Percentiles rank a stretch among this genome's conserved stretches.
Evolutionary conservation across 2,797 vertebrate species (phyloP).

Genomic region (Falco columbarius): DNA sequence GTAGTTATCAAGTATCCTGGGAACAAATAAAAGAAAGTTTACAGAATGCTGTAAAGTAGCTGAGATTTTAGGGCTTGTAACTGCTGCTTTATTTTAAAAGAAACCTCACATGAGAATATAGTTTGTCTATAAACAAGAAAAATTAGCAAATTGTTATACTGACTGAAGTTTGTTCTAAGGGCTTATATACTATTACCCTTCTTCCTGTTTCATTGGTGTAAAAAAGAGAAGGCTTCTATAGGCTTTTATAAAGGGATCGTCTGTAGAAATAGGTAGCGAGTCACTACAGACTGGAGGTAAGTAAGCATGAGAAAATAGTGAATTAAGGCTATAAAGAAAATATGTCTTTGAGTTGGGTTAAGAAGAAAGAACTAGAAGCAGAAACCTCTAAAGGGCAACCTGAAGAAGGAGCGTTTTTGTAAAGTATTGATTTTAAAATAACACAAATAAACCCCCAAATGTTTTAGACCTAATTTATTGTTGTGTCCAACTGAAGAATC

Average conservation of each 20-base stretch:
- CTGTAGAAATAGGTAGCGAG: conserved; percentile 8
- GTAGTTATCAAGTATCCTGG: neutral
- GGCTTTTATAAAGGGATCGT: conserved; percentile 2
- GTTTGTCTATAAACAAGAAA: neutral
- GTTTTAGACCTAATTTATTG: neutral
- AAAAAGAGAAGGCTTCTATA: neutral
- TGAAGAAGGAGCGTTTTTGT: neutral
- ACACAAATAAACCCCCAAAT: neutral
- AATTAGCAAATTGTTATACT: neutral
- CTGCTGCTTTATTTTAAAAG: neutral
- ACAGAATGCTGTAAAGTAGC: neutral
- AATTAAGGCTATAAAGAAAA: neutral
- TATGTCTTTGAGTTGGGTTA: neutral
- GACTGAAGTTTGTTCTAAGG: neutral
- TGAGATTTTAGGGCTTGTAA: neutral
- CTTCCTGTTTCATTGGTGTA: neutral
- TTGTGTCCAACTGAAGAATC: neutral
- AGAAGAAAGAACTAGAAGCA: neutral
- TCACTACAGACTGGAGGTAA: neutral
- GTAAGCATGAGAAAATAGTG: neutral
- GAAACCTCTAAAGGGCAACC: neutral
- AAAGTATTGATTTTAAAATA: neutral
- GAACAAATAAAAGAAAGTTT: neutral
- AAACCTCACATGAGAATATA: neutral
- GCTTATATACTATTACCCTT: neutral